Evolutionary conservation across 2,888 invertebrate species (phyloP), one percentile per base, ranked within the genome.

Genomic region (Cryptocheilus praepositus): DNA sequence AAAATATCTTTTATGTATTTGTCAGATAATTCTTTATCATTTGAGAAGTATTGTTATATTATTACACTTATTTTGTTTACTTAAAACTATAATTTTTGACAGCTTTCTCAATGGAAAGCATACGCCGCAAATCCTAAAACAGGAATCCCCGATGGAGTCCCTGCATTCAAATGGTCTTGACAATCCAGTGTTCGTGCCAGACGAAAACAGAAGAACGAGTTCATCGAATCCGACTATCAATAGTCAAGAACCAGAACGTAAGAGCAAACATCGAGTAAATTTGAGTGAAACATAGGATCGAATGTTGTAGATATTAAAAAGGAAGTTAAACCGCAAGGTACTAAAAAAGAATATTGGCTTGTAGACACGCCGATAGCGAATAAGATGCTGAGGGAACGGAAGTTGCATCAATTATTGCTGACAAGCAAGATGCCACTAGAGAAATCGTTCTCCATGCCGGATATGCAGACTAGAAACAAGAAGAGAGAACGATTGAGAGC

Each of bases 391-490:
- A 89, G 90, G 0, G 91, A 92, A 60, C 90, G 89, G 64, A 90
- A 89, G 76, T 80, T 92, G 3, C 90, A 91, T 64, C 90, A 90
- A 57, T 84, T 92, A 43, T 80, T 93, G 28, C 88, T 92, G 0
- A 91, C 91, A 0, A 88, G 89, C 54, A 92, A 90, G 74, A 92
- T 92, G 8, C 93, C 94, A 0, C 86, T 96, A 54, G 94, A 95
- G 84, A 96, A 96, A 86, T 95, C 95, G 0, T 89, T 93, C 16
- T 96, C 96, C 0, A 93, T 96, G 93, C 96, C 96, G 0, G 95
- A 96, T 81, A 95, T 96, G 81, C 93, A 94, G 81, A 93, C 92
- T 45, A 93, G 92, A 80, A 91, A 91, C 1, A 95, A 94, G 87
- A 95, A 93, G 82, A 90, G 92, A 59, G 93, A 94, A 80, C 89